phyloP scores from a whole-genome alignment of 2,797 vertebrate genomes.

The Cyprinodon diabolis region DNA sequence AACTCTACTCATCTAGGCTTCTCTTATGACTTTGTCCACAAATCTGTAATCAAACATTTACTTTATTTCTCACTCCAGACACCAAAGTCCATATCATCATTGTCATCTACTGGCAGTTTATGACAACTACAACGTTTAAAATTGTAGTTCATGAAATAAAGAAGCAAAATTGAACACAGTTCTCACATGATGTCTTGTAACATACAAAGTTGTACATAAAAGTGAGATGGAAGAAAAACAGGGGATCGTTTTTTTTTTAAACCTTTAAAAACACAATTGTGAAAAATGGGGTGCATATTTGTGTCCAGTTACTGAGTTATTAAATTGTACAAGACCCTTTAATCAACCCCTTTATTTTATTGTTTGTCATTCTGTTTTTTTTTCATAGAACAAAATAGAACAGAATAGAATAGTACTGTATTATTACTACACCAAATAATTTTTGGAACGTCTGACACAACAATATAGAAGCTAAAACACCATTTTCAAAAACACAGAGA shows the following conservation, averaged over 20 bases:
- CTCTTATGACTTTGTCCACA: too few species aligned
- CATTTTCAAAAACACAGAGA: not conserved
- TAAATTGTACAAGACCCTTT: not conserved
- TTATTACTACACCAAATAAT: not conserved
- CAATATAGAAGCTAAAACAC: not conserved
- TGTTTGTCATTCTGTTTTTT: too few species aligned
- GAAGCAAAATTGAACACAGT: too few species aligned
- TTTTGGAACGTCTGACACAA: not conserved
- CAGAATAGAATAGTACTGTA: too few species aligned
- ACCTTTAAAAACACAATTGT: not conserved
- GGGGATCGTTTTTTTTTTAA: not conserved
- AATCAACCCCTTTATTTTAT: not conserved
- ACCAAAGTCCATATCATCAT: too few species aligned
- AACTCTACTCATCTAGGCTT: too few species aligned
- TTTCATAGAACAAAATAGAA: too few species aligned
- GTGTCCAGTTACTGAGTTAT: not conserved
- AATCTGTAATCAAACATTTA: too few species aligned
- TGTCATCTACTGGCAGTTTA: too few species aligned
- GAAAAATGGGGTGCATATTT: not conserved
- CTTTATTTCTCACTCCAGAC: too few species aligned
- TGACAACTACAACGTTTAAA: too few species aligned
- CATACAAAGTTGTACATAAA: not conserved
- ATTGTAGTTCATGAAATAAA: too few species aligned
- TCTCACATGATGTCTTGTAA: not conserved
- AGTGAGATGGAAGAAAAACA: not conserved